Evolutionary conservation across 2,113 vertebrate species (phyloP).

Genomic region (Cephalopholis sonnerati): DNA sequence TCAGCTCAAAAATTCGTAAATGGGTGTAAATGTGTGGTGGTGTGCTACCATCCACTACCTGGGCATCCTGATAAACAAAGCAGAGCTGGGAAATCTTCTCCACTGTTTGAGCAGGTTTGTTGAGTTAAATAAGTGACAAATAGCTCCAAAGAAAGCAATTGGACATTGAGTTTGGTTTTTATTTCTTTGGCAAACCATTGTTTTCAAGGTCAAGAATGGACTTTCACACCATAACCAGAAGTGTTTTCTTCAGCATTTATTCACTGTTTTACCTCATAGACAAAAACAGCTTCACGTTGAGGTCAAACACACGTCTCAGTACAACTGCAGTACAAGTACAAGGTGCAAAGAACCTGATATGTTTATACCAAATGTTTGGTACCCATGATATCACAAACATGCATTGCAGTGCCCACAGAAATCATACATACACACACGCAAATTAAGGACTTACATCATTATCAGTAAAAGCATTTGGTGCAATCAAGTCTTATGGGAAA

Average conservation of each 20-base stretch:
- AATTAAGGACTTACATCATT: not conserved
- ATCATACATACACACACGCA: not conserved
- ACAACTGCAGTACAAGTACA: constrained; percentile 22
- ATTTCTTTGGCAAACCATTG: not conserved
- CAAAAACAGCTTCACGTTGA: constrained; percentile 7
- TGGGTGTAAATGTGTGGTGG: not conserved
- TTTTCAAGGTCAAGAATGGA: not conserved
- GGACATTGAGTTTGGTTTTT: too few species aligned
- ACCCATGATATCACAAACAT: constrained; percentile 31
- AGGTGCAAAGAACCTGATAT: constrained; percentile 50
- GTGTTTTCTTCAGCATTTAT: constrained; percentile 20
- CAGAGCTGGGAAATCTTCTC: not conserved
- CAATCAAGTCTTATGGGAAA: constrained; percentile 23
- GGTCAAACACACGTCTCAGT: constrained; percentile 16
- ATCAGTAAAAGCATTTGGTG: constrained; percentile 39
- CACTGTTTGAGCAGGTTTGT: not conserved
- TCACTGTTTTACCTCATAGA: constrained; percentile 21
- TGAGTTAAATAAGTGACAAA: not conserved
- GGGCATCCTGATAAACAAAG: not conserved
- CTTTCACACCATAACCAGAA: not conserved
- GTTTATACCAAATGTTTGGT: constrained; percentile 25
- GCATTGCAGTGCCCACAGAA: constrained; percentile 34
- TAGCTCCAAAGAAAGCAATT: not conserved
- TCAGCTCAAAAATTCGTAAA: not conserved
- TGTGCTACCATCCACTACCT: not conserved